These are phyloP conservation scores for Gadus chalcogrammus DNA, from an alignment of 2,113 vertebrate species.

Conservation along the genomic window DNA sequence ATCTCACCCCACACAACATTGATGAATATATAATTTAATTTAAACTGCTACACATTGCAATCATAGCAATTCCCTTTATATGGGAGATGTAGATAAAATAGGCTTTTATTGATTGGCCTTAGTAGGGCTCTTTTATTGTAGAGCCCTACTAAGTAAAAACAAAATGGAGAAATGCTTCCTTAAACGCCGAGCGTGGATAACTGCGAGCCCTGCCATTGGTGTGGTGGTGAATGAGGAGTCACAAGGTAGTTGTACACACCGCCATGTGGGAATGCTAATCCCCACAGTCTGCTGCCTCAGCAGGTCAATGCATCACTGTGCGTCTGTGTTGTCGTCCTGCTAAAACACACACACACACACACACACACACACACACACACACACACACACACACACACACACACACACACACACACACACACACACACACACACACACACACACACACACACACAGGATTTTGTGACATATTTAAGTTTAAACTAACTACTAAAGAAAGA, in stretches of 20 bases:
- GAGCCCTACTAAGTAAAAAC: neutral
- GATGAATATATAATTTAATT: too few species aligned
- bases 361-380: conserved; percentile 15
- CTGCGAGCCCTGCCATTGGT: conserved; percentile 6
- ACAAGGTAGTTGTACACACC: conserved; percentile 12
- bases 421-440: conserved; percentile 20
- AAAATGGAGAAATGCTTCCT: neutral
- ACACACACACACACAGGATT: conserved; percentile 8
- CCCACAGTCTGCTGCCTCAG: conserved; percentile 44
- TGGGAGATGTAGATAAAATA: too few species aligned
- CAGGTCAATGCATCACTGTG: conserved; percentile 37
- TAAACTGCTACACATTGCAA: too few species aligned
- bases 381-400: conserved; percentile 20
- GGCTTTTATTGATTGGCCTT: neutral
- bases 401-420: conserved; percentile 13
- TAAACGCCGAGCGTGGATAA: conserved; percentile 2
- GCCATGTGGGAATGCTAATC: conserved; percentile 28
- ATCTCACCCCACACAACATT: too few species aligned
- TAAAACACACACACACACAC: conserved; percentile 12
- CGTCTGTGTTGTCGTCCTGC: conserved; percentile 32
- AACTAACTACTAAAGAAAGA: neutral
- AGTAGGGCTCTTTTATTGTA: neutral
- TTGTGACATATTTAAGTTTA: too few species aligned
- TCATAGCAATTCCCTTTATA: too few species aligned
- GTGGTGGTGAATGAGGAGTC: conserved; percentile 28